A percentile compares a stretch with the other conserved stretches of the same genome.
Evolutionary conservation across 2,888 invertebrate genomes (phyloP).

Genomic region (Lasius fuliginosus): DNA sequence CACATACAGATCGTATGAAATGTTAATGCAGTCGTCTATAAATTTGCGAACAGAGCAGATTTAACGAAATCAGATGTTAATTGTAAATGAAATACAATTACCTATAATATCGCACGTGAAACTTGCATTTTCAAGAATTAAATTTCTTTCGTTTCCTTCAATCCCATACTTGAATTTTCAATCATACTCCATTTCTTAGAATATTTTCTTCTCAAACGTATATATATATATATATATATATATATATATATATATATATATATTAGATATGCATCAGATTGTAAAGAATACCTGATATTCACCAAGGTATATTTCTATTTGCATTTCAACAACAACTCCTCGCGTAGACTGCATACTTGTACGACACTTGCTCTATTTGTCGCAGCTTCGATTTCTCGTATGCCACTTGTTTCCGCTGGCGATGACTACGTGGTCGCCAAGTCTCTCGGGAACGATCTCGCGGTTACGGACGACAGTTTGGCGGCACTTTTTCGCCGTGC

Average conservation of each 20-base stretch:
- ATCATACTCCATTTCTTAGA: not conserved
- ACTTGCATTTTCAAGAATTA: not conserved
- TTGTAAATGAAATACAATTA: not conserved
- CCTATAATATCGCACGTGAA: not conserved
- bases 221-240: too few species aligned
- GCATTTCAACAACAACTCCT: conserved; percentile 17
- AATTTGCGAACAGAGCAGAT: not conserved
- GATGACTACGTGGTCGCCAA: not conserved
- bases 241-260: too few species aligned
- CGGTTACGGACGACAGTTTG: conserved; percentile 63
- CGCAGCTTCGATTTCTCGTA: conserved; percentile 59
- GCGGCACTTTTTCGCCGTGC: conserved; percentile 61
- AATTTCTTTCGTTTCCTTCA: not conserved
- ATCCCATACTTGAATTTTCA: not conserved
- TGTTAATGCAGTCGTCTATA: not conserved
- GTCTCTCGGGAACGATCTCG: conserved; percentile 63
- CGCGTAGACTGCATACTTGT: conserved; percentile 17
- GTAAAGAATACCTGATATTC: not conserved
- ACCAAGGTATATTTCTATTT: conserved; percentile 59
- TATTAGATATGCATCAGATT: not conserved
- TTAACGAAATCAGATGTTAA: not conserved
- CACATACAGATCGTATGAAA: not conserved
- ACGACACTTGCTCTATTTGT: conserved; percentile 33
- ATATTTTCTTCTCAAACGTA: not conserved
- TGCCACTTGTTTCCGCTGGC: conserved; percentile 49